These are phyloP conservation scores for Parapsyche elsis DNA, from an alignment of 1,140 invertebrate genomes.

Conservation along the genomic window DNA sequence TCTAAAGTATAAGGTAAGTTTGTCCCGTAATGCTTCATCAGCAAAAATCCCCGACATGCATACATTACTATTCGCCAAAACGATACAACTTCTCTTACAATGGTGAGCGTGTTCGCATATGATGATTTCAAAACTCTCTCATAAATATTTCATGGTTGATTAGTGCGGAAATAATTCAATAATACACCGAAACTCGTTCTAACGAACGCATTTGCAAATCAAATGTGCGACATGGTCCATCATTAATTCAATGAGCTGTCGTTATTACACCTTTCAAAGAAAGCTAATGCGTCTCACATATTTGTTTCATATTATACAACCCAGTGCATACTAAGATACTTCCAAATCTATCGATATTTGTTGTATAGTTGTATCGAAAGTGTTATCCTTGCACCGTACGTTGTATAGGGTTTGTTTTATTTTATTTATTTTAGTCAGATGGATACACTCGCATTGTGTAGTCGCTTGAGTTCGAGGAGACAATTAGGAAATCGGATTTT, in stretches of 20 bases:
- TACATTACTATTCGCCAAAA: no score
- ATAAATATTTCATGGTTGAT: conserved; percentile 2
- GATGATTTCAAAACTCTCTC: conserved; percentile 24
- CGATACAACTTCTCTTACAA: no score
- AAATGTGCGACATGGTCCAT: conserved; percentile 3
- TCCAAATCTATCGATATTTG: no score
- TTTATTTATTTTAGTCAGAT: neutral
- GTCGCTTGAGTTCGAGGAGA: conserved; percentile 1
- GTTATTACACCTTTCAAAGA: neutral
- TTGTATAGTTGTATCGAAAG: no score
- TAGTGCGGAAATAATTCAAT: conserved; percentile 21
- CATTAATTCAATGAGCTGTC: neutral
- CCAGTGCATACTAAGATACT: no score
- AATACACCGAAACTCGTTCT: conserved; percentile 19
- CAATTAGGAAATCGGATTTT: conserved; percentile 52
- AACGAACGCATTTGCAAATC: conserved; percentile 17
- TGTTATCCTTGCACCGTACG: no score
- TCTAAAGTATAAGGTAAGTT: no score
- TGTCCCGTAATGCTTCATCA: no score
- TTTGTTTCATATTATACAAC: no score
- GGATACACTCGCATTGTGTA: neutral
- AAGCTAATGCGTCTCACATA: neutral
- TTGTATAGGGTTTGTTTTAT: no score
- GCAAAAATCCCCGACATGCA: no score
- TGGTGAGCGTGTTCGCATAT: no score